Evolutionary conservation across 2,113 vertebrate species (phyloP).

Genomic region (Corvus moneduloides): DNA sequence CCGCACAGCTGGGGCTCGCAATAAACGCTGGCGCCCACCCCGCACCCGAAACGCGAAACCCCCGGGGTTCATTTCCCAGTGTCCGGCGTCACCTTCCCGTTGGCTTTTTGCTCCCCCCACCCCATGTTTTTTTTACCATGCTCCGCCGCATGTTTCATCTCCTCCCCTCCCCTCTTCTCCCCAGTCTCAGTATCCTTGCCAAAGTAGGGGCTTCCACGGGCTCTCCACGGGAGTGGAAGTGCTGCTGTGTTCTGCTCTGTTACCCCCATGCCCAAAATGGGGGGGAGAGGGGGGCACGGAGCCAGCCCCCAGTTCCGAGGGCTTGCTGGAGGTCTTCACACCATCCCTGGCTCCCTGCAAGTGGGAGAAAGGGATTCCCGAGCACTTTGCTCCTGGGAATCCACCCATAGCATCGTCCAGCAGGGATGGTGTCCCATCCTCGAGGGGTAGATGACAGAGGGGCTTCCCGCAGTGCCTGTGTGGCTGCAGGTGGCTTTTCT

Average conservation of each 20-base stretch:
- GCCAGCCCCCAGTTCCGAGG: not conserved
- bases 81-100: not conserved
- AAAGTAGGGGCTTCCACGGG: not conserved
- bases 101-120: not conserved
- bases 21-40: not conserved
- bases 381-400: not conserved
- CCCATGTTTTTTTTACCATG: not conserved
- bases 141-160: not conserved
- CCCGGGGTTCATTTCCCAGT: not conserved
- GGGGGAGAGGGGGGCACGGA: accelerated
- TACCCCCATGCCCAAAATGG: accelerated
- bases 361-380: not conserved
- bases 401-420: accelerated
- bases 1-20: not conserved
- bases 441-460: not conserved
- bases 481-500: not conserved
- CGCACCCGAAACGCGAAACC: not conserved
- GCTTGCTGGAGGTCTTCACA: not conserved
- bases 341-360: not conserved
- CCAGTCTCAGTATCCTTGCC: not conserved
- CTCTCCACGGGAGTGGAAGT: not conserved
- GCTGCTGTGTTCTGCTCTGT: not conserved
- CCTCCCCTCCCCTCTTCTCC: not conserved
- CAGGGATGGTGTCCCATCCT: not conserved
- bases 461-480: not conserved